Evolutionary conservation across 1,140 invertebrate genomes (phyloP).

Genomic region (Drosophila neocordata): DNA sequence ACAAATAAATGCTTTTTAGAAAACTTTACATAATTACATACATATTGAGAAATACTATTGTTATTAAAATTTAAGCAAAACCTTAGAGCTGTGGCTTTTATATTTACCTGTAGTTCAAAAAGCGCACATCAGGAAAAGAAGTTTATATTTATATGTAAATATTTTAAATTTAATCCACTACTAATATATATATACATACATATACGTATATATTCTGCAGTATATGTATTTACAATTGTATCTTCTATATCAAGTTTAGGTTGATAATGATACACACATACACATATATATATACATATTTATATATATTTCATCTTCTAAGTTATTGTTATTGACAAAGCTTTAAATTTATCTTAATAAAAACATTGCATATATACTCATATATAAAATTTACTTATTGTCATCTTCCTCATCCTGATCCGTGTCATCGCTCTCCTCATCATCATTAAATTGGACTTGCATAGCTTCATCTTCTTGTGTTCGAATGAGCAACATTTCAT

Average conservation of each 20-base stretch:
- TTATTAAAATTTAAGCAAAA: conserved; percentile 45
- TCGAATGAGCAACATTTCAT: conserved; percentile 69
- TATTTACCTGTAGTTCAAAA: conserved; percentile 65
- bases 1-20: conserved; percentile 57
- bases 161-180: conserved; percentile 38
- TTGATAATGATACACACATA: conserved; percentile 46
- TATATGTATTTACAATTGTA: conserved; percentile 54
- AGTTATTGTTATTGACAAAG: conserved; percentile 57
- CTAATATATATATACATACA: conserved; percentile 40
- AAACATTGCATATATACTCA: conserved; percentile 37
- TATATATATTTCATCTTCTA: conserved; percentile 49
- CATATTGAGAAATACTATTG: conserved; percentile 39
- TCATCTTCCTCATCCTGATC: conserved; percentile 33
- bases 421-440: conserved; percentile 52
- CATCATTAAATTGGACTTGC: conserved; percentile 50
- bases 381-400: conserved; percentile 9
- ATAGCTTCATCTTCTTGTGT: conserved; percentile 25
- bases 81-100: conserved; percentile 76
- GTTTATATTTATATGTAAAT: conserved; percentile 72
- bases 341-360: conserved; percentile 65
- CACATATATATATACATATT: conserved; percentile 47
- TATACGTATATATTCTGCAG: conserved; percentile 34
- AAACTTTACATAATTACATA: conserved; percentile 69
- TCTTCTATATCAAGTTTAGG: conserved; percentile 37
- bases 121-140: conserved; percentile 54